Evolutionary conservation across 64 coral and sea anemone genomes (phyloP).

Genomic region (Pocillopora verrucosa): DNA sequence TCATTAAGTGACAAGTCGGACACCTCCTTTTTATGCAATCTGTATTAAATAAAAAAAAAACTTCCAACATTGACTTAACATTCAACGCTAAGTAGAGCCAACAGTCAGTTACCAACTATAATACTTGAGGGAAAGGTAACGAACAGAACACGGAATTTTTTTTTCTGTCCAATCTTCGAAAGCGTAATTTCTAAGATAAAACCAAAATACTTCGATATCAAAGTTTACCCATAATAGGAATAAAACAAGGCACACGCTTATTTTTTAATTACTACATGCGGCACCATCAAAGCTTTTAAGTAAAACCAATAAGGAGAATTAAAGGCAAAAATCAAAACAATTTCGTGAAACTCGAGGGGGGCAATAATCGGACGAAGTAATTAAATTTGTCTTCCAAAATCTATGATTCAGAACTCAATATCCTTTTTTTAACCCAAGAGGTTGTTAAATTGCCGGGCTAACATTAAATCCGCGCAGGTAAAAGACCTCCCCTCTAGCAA

Average conservation of each 20-base stretch:
- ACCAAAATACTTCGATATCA: neutral
- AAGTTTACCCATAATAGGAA: neutral
- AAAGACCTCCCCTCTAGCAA: neutral
- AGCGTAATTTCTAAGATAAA: neutral
- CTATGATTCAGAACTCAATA: neutral
- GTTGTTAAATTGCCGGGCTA: neutral
- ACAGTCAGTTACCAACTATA: neutral
- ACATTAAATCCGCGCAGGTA: neutral
- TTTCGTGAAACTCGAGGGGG: slow-evolving; percentile 10
- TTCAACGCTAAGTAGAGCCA: neutral
- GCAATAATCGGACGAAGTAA: slow-evolving; percentile 24
- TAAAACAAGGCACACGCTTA: neutral
- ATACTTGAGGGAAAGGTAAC: neutral
- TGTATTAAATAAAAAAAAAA: neutral
- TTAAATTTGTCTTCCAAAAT: slow-evolving; percentile 11
- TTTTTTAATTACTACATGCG: slow-evolving; percentile 8
- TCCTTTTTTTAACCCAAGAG: neutral
- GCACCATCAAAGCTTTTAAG: neutral
- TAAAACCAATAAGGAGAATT: neutral
- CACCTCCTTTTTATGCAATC: neutral
- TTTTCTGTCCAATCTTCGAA: neutral
- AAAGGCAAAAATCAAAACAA: neutral
- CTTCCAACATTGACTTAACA: neutral
- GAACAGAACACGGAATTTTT: neutral
- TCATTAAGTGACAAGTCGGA: neutral